Base-by-base conservation (phyloP, 2,113 vertebrate species). In the Electrona antarctica region DNA sequence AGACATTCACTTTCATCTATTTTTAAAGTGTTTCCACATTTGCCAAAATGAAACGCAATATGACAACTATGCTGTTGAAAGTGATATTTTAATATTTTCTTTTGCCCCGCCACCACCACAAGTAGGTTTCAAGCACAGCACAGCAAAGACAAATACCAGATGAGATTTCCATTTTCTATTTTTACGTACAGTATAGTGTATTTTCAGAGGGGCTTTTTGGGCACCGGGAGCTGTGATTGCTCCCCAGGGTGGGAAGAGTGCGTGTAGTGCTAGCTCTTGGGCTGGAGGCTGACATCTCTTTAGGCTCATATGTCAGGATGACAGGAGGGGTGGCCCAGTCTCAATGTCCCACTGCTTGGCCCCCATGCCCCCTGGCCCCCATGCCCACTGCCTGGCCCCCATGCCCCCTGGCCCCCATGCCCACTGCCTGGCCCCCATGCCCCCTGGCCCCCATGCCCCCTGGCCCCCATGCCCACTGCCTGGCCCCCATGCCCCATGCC, bases 221-320 rank as follows among this genome's bases (percentile, higher is more conserved):
- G 62, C 62, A 61, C 9, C 4, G 28, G 69, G 63, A 51, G n/a
- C 47, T 7, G n/a, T 14, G 21, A 14, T 8, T 48, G 62, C 5
- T 14, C n/a, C 11, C 8, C 7, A 41, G 46, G 46, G 46, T 29
- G 59, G 15, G 33, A 7, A 8, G 3, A 7, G 14, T 58, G 56
- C 15, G 33, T 41, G 33, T 2, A 41, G 60, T 62, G 60, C 45
- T 21, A 58, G 56, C 4, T 14, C 56, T 58, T 58, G 51, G 21
- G 33, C 60, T 69, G 60, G 48, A 71, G 73, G 64, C 69, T 60
- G 48, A 64, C 49, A 48, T 60, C 76, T 68, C 78, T 69, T 79
- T 55, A 72, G 80, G 79, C 66, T 79, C 74, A 82, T 79, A 52
- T 73, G 67, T 81, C 79, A 56, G 76, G 76, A 68, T 80, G 58